Evolutionary conservation across 2,888 invertebrate species (phyloP), one percentile per base, ranked within the genome.

Genomic region (Operophtera brumata): DNA sequence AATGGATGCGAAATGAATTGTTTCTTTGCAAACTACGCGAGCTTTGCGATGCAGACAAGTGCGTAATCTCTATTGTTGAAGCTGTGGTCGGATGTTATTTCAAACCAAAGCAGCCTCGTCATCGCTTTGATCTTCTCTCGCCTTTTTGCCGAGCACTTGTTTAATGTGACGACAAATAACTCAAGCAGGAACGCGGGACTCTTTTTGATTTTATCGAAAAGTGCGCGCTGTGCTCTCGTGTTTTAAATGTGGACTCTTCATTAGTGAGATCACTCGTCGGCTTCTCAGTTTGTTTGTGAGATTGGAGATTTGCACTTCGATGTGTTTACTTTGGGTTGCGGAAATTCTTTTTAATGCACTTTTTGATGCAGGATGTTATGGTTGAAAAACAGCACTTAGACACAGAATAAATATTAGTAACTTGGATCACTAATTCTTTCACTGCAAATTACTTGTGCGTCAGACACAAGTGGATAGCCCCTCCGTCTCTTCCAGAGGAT

Each of bases 141-240:
- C 80, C 86, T 86, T 89, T 89, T 88, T 86, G 87, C 78, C 63
- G 67, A 79, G 79, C 79, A 80, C 83, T 86, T 74, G 82, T 83
- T 85, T 88, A 84, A 87, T 86, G 86, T 77, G 87, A 86, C 82
- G 89, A 89, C 89, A 88, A 87, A 89, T 87, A 88, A 86, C 82
- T 86, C 84, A 84, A 84, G 80, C 81, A 78, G 80, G 64, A 80
- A 78, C 73, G 80, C 75, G 66, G 66, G 67, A 73, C 69, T 80
- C 78, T 82, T 86, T 86, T 84, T 87, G 77, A 80, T 86, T 84
- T 84, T 82, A 82, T 84, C 82, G 76, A 75, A 72, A 73, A 69
- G 71, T 68, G 69, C 70, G 66, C 77, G 73, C 74, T 77, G 73
- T 79, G 75, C 79, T 83, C 77, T 74, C 73, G 70, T 72, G 70